These are phyloP conservation scores for Aphelinus atriplicis DNA, from an alignment of 1,140 invertebrate genomes.

Conservation along the genomic window DNA sequence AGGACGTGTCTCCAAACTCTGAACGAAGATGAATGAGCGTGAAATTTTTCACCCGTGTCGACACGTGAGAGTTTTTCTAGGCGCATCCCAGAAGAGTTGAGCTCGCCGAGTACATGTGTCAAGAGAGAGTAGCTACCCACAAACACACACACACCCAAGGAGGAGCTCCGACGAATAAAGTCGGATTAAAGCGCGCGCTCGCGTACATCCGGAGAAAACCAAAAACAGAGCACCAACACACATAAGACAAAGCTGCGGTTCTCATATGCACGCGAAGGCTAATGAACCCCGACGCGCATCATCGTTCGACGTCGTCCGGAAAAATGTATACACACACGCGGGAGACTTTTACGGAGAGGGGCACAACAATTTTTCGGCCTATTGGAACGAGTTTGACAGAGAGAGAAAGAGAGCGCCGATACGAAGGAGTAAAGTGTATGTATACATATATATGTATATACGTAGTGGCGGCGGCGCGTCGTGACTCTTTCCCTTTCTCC, in stretches of 20 bases:
- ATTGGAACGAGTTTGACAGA: slow-evolving; percentile 30
- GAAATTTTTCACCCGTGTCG: too few species aligned
- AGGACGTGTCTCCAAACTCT: too few species aligned
- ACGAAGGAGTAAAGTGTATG: too few species aligned
- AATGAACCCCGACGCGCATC: slow-evolving; percentile 24
- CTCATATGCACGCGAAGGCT: neutral
- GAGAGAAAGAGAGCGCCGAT: too few species aligned
- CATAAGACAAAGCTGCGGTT: slow-evolving; percentile 7
- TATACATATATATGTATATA: too few species aligned
- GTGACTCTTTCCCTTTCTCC: slow-evolving; percentile 24
- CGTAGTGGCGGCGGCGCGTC: neutral
- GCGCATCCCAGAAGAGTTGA: too few species aligned
- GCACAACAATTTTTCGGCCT: slow-evolving; percentile 14
- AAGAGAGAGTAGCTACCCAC: neutral
- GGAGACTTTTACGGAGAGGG: neutral
- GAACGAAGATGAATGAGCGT: too few species aligned
- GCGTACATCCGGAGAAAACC: neutral
- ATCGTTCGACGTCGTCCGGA: slow-evolving; percentile 17
- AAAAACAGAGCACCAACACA: too few species aligned
- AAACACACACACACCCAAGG: too few species aligned
- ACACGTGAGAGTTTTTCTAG: too few species aligned
- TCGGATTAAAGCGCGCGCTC: too few species aligned
- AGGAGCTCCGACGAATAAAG: too few species aligned
- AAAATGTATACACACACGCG: slow-evolving; percentile 5
- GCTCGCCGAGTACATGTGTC: neutral